Evolutionary conservation across 2,797 vertebrate species (phyloP), one percentile per base, ranked within the genome.

Genomic region (Acrossocheilus fasciatus): DNA sequence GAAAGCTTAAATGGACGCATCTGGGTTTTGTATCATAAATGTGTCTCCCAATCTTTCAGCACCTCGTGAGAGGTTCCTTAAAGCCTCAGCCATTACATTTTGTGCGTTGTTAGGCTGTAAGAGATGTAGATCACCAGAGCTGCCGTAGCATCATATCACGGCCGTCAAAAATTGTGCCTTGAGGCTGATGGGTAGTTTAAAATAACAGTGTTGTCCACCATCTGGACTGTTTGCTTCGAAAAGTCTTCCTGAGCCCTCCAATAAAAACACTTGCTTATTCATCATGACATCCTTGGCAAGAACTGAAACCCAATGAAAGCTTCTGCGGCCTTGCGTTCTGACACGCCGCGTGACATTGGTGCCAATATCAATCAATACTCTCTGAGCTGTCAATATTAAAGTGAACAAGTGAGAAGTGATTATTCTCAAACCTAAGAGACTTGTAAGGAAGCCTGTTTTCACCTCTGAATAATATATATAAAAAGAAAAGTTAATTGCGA

Each of bases 1-100:
- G 84, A 88, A 90, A 92, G 90, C 88, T 82, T 92, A 74, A 74
- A 84, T 89, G 64, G 86, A 84, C 52, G 47, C 36, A 72, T 87
- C 62, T 75, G 54, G 80, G 81, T 62, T 17, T 74, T 59, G 45
- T 78, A 66, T 74, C 64, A 70, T n/a, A 81, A 68, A 72, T 39
- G 52, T 70, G 45, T 23, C 39, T 72, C 68, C 15, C 9, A 59
- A 81, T 47, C 45, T 12, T 45, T 84, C 50, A 43, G 5, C 81
- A 66, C 17, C 76, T 85, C 79, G 69, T 36, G 78, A 88, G 66
- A 73, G 86, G 81, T 75, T 82, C 26, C 70, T n/a, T 15, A 43
- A 75, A 68, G 23, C 26, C 73, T 54, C 59, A 34, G 78, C n/a
- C 52, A 20, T 34, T 50, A 50, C 50, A 59, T 70, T 76, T 72